Conservation (phyloP, 2,113 vertebrate genomes). For the Urocitellus parryii region DNA sequence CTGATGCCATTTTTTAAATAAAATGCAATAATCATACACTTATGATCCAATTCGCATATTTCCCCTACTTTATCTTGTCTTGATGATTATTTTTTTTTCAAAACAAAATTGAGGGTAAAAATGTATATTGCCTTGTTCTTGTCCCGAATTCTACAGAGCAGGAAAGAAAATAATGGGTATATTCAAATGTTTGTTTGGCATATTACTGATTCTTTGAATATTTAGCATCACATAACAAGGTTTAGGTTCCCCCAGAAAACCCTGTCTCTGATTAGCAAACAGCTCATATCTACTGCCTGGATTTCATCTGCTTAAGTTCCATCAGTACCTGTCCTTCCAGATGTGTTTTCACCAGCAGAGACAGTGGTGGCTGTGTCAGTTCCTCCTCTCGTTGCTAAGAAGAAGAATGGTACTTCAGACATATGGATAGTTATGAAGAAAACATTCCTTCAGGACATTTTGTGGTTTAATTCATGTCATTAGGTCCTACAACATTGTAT, state of each 20-base stretch:
- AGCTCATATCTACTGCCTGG: neutral
- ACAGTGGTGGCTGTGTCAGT: neutral
- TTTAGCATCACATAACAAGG: neutral
- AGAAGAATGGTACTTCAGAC: neutral
- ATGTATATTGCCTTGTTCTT: neutral
- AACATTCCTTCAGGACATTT: neutral
- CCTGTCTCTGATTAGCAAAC: neutral
- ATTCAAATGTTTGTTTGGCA: neutral
- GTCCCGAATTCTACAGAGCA: neutral
- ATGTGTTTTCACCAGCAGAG: neutral
- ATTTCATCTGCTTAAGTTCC: fast-evolving
- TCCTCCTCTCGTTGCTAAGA: neutral
- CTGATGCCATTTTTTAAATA: neutral
- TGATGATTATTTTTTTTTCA: neutral
- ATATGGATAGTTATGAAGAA: neutral
- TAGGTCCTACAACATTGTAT: neutral
- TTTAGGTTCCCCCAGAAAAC: neutral
- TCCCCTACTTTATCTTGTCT: neutral
- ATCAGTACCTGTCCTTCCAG: neutral
- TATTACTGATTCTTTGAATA: neutral
- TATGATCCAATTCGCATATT: neutral
- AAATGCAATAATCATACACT: neutral
- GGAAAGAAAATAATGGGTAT: too few species aligned
- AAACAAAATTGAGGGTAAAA: neutral
- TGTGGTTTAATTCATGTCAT: neutral